Conservation (phyloP, 37 sponge, comb jelly and placozoan species). For the Halisarca cf. caerulea region DNA sequence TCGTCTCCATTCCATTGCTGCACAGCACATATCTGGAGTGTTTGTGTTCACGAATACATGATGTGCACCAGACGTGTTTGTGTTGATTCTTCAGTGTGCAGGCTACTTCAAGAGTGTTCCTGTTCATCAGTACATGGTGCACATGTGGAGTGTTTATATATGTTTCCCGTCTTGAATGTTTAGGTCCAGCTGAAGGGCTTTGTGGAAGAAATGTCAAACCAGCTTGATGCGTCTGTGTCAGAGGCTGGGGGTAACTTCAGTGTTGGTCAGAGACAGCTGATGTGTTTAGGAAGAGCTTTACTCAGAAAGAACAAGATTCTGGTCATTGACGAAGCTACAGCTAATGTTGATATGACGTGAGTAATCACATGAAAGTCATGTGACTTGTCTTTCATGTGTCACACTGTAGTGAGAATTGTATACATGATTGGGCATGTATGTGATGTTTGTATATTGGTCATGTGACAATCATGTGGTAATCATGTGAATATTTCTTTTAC, state of each 20-base stretch:
- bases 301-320: conserved; percentile 66
- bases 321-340: conserved; percentile 80
- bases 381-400: no score
- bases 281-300: conserved; percentile 77
- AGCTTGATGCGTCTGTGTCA: conserved; percentile 53
- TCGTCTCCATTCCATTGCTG: no score
- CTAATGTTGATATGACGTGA: conserved; percentile 75
- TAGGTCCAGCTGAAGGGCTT: conserved; percentile 72
- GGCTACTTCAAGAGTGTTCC: no score
- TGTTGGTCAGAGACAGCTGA: conserved; percentile 74
- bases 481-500: neutral
- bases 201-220: conserved; percentile 50
- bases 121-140: neutral
- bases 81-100: no score
- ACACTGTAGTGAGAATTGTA: no score
- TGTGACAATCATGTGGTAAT: no score
- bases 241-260: conserved; percentile 74
- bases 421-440: neutral
- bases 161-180: neutral
- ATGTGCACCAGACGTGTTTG: no score
- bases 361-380: neutral
- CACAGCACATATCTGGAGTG: no score
- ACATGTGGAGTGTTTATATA: neutral
- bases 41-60: no score
- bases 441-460: no score